phyloP scores from a whole-genome alignment of 2,113 vertebrate genomes.

The Alethe diademata region DNA sequence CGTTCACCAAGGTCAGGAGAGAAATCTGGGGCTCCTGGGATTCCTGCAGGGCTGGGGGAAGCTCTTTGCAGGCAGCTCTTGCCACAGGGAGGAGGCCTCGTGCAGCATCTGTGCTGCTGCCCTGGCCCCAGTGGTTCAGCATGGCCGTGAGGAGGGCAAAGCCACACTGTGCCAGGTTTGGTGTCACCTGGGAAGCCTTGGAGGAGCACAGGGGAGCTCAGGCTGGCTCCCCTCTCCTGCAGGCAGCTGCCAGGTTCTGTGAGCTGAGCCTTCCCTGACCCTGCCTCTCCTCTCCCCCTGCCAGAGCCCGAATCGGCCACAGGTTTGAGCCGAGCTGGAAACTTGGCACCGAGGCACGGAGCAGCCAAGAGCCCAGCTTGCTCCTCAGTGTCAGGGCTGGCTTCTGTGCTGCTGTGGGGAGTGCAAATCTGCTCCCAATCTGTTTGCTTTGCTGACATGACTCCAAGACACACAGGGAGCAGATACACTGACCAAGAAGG shows the following conservation, averaged over 20 bases:
- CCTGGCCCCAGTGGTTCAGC: not conserved
- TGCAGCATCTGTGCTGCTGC: not conserved
- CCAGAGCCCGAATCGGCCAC: not conserved
- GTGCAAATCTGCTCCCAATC: constrained; percentile 53
- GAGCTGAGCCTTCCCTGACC: not conserved
- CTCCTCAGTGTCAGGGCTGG: constrained; percentile 26
- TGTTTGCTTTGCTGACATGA: constrained; percentile 10
- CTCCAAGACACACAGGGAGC: constrained; percentile 47
- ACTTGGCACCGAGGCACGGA: not conserved
- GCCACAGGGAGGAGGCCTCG: not conserved
- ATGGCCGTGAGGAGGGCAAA: not conserved
- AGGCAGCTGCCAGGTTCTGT: not conserved
- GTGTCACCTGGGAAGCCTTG: not conserved
- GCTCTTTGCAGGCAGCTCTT: not conserved
- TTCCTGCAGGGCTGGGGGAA: not conserved
- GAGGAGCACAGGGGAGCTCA: not conserved
- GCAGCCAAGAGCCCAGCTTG: constrained; percentile 42
- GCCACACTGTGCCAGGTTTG: not conserved
- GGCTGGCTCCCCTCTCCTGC: not conserved
- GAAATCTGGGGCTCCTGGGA: not conserved
- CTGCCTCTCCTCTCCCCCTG: not conserved
- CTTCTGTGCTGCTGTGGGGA: constrained; percentile 39
- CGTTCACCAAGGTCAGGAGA: not conserved
- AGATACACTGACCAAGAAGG: constrained; percentile 37
- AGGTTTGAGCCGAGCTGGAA: constrained; percentile 28